phyloP scores from a whole-genome alignment of 2,888 invertebrate genomes.

The Panopea generosa region DNA sequence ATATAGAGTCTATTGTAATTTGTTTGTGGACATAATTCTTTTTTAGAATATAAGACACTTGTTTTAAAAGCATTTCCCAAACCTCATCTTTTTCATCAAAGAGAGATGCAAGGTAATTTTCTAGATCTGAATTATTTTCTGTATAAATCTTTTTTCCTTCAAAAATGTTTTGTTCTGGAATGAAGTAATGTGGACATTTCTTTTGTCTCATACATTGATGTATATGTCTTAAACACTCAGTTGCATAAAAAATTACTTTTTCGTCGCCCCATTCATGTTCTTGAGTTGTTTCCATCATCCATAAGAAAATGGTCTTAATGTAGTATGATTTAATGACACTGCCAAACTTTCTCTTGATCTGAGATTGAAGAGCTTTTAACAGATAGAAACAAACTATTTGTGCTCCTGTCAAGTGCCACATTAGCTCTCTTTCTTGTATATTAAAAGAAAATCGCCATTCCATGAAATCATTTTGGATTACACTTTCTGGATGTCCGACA shows the following conservation, averaged over 20 bases:
- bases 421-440: slow-evolving; percentile 9
- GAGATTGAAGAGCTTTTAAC: background rate
- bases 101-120: background rate
- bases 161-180: slow-evolving; percentile 13
- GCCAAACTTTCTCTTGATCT: background rate
- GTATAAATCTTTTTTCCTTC: slow-evolving; percentile 10
- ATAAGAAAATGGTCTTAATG: slow-evolving; percentile 6
- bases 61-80: background rate
- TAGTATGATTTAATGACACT: background rate
- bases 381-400: slow-evolving; percentile 2
- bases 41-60: background rate
- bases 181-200: slow-evolving; percentile 9
- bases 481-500: slow-evolving; percentile 2
- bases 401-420: slow-evolving; percentile 1
- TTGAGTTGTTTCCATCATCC: background rate
- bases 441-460: slow-evolving; percentile 15
- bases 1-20: background rate
- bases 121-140: background rate
- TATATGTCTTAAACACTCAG: background rate
- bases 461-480: too few relatives aligned
- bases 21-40: slow-evolving; percentile 5
- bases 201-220: slow-evolving; percentile 4
- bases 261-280: background rate
- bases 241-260: slow-evolving; percentile 1
- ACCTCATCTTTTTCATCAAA: background rate